phyloP scores from a whole-genome alignment of 92 coral and sea anemone genomes.

The Porites rus region DNA sequence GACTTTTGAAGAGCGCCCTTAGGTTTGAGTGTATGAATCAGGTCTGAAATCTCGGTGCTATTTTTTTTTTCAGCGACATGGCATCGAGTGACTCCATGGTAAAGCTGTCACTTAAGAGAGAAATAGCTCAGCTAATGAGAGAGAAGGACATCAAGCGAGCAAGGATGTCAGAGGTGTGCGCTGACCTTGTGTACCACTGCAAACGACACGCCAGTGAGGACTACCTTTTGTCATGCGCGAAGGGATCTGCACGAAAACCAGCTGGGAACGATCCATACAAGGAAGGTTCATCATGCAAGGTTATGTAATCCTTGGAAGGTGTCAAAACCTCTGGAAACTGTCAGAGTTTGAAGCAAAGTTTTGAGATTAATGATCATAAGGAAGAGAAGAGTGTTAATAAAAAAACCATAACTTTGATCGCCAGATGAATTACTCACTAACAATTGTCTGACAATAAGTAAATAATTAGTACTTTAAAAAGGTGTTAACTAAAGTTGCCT shows the following conservation, averaged over 20 bases:
- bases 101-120: conserved; percentile 53
- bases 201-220: conserved; percentile 78
- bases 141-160: conserved; percentile 63
- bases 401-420: too few relatives aligned
- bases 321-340: too few relatives aligned
- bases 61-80: neutral
- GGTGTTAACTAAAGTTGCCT: too few relatives aligned
- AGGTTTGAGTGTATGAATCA: too few relatives aligned
- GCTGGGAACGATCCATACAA: conserved; percentile 62
- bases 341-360: too few relatives aligned
- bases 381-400: too few relatives aligned
- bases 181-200: conserved; percentile 83
- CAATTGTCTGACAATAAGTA: too few relatives aligned
- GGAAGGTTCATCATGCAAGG: conserved; percentile 61
- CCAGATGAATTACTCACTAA: too few relatives aligned
- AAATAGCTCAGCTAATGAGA: conserved; percentile 62
- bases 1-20: too few relatives aligned
- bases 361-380: too few relatives aligned
- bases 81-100: conserved; percentile 39
- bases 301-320: conserved; percentile 46
- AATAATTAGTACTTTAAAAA: too few relatives aligned
- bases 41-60: too few relatives aligned
- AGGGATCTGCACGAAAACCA: conserved; percentile 40
- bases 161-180: conserved; percentile 73
- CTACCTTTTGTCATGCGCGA: conserved; percentile 47